phyloP scores from a whole-genome alignment of 2,888 invertebrate species.

The Chydorus sphaericus region DNA sequence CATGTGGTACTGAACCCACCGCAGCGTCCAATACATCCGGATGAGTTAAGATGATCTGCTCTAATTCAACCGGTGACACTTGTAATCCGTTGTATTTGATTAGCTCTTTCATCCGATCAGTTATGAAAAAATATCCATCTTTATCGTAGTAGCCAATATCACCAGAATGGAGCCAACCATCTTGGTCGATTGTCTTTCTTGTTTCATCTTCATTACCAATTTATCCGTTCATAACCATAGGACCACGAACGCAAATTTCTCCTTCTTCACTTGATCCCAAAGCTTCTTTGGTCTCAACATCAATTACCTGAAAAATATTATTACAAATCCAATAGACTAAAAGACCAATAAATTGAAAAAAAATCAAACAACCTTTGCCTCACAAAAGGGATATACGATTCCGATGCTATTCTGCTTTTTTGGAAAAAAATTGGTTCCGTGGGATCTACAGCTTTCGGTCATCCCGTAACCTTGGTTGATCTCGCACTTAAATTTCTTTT shows the following conservation, averaged over 20 bases:
- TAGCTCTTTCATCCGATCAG: conserved; percentile 73
- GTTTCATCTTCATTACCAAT: conserved; percentile 53
- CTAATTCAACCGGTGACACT: conserved; percentile 68
- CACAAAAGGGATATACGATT: not conserved
- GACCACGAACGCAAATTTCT: conserved; percentile 51
- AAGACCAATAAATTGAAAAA: not conserved
- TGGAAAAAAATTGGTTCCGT: conserved; percentile 30
- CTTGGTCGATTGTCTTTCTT: conserved; percentile 42
- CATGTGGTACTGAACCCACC: conserved; percentile 64
- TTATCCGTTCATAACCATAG: conserved; percentile 53
- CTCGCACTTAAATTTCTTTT: conserved; percentile 23
- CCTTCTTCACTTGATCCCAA: conserved; percentile 43
- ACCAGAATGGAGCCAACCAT: conserved; percentile 64
- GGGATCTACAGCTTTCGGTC: conserved; percentile 56
- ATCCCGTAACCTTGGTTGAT: conserved; percentile 60
- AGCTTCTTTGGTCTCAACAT: conserved; percentile 34
- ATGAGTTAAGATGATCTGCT: conserved; percentile 56
- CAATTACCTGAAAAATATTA: not conserved
- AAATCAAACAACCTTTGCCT: not conserved
- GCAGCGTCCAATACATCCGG: conserved; percentile 57
- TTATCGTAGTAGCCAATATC: conserved; percentile 69
- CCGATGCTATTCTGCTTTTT: conserved; percentile 35
- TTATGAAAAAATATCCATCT: conserved; percentile 60
- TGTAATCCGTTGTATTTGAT: conserved; percentile 77
- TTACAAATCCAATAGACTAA: not conserved